Conservation (phyloP, 2,797 vertebrate genomes). For the Poeciliopsis gracilis region DNA sequence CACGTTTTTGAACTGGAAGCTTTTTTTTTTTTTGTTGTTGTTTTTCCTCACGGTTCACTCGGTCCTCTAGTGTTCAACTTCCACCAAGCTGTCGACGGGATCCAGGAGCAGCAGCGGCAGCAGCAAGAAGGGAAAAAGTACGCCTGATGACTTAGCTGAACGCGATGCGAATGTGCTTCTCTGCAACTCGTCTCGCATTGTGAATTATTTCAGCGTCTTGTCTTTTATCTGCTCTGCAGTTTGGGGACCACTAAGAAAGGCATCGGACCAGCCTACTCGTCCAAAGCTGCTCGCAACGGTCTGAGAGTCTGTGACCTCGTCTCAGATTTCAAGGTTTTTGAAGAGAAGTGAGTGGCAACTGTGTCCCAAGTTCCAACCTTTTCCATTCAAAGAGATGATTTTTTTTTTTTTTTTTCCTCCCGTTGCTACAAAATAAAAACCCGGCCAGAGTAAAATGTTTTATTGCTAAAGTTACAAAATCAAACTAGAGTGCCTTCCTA, state of each 20-base stretch:
- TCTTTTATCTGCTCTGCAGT: constrained; percentile 60
- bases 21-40: too few species aligned
- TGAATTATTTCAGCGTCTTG: background rate
- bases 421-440: too few species aligned
- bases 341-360: constrained; percentile 80
- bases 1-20: background rate
- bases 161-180: background rate
- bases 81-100: constrained; percentile 85
- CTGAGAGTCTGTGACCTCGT: constrained; percentile 85
- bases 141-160: constrained; percentile 17
- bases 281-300: constrained; percentile 86
- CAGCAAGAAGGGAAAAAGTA: constrained; percentile 86
- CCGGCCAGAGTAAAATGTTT: too few species aligned
- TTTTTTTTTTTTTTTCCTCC: too few species aligned
- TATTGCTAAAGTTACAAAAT: too few species aligned
- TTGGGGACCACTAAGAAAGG: constrained; percentile 88
- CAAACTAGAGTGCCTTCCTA: too few species aligned
- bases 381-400: too few species aligned
- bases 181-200: background rate
- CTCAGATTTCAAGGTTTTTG: constrained; percentile 83
- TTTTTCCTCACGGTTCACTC: background rate
- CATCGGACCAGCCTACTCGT: constrained; percentile 86
- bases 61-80: constrained; percentile 84
- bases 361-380: too few species aligned
- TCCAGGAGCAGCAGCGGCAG: constrained; percentile 86